These are phyloP conservation scores for Leptarthrus brevirostris DNA, from an alignment of 2,888 invertebrate genomes.

Conservation along the genomic window DNA sequence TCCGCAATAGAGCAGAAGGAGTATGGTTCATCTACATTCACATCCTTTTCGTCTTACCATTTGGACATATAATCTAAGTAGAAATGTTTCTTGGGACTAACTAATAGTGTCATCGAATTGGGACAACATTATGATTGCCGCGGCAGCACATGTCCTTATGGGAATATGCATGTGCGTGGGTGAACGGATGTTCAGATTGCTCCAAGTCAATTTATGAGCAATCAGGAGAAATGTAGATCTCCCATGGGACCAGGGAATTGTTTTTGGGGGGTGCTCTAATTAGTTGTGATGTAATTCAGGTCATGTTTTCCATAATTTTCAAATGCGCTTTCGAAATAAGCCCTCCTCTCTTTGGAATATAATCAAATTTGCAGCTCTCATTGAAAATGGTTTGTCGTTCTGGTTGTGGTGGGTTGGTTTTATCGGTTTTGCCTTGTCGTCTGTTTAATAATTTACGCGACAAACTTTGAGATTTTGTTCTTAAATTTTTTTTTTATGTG, in stretches of 20 bases:
- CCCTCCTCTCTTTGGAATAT: too few relatives aligned
- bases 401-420: too few relatives aligned
- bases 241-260: not conserved
- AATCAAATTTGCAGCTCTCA: too few relatives aligned
- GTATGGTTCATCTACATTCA: not conserved
- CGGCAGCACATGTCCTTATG: conserved; percentile 28
- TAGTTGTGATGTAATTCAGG: conserved; percentile 36
- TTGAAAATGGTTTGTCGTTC: too few relatives aligned
- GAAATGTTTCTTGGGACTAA: conserved; percentile 37
- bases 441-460: too few relatives aligned
- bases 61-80: conserved; percentile 23
- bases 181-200: not conserved
- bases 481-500: too few relatives aligned
- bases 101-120: conserved; percentile 47
- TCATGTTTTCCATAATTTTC: conserved; percentile 10
- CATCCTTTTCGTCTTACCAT: not conserved
- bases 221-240: not conserved
- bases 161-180: conserved; percentile 8
- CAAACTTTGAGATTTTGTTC: too few relatives aligned
- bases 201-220: conserved; percentile 42
- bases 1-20: not conserved
- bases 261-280: conserved; percentile 2
- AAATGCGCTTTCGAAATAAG: not conserved
- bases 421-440: too few relatives aligned
- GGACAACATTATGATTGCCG: conserved; percentile 47